Percentiles rank a stretch among this genome's conserved stretches.
Evolutionary conservation across 2,113 vertebrate genomes (phyloP).

Genomic region (Trematomus loennbergii): DNA sequence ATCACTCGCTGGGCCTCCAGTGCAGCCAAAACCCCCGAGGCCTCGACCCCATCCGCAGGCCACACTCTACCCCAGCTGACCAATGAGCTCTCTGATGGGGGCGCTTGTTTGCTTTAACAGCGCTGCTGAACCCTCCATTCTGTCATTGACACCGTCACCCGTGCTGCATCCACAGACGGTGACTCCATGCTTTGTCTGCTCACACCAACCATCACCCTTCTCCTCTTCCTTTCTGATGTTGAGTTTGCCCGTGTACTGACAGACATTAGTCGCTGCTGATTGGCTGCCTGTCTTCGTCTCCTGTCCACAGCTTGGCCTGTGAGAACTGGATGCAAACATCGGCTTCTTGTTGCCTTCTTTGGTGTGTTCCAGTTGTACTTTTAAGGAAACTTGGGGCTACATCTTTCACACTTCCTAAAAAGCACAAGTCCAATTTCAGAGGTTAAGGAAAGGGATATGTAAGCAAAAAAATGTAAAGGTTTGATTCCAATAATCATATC

Average conservation of each 20-base stretch:
- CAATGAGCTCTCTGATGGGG: conserved; percentile 40
- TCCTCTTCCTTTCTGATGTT: conserved; percentile 36
- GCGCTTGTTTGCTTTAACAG: conserved; percentile 53
- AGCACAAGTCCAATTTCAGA: not conserved
- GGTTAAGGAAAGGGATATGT: not conserved
- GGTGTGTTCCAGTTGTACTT: conserved; percentile 32
- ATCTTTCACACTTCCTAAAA: conserved; percentile 44
- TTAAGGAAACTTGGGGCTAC: not conserved
- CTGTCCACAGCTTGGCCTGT: conserved; percentile 16
- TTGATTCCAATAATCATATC: not conserved
- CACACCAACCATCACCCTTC: conserved; percentile 21
- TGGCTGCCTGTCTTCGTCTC: not conserved
- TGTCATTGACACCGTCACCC: conserved; percentile 61
- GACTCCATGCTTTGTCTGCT: conserved; percentile 64
- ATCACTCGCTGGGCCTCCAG: conserved; percentile 67
- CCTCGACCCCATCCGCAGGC: conserved; percentile 32
- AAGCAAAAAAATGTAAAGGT: not conserved
- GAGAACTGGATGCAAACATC: conserved; percentile 8
- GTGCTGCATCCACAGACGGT: conserved; percentile 72
- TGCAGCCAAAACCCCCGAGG: conserved; percentile 52
- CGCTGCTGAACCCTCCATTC: conserved; percentile 31
- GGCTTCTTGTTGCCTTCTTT: conserved; percentile 67
- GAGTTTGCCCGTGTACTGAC: conserved; percentile 50
- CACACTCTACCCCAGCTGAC: conserved; percentile 13
- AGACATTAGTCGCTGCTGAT: conserved; percentile 37